phyloP scores from a whole-genome alignment of 1,140 invertebrate species.

The Planococcus citri region DNA sequence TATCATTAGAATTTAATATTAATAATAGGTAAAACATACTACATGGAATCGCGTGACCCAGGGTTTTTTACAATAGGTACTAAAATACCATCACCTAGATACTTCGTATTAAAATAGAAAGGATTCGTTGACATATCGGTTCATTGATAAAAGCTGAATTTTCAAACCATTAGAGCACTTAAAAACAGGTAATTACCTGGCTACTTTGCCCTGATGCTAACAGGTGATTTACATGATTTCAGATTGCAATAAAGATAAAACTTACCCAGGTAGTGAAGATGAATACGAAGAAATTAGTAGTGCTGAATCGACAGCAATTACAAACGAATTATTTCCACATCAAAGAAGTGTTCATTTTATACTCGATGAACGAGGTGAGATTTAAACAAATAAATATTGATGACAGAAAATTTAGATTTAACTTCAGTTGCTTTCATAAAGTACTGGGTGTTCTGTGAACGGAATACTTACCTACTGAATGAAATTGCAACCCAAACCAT shows the following conservation, averaged over 20 bases:
- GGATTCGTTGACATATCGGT: too few relatives aligned
- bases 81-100: too few relatives aligned
- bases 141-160: background rate
- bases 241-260: background rate
- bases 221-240: background rate
- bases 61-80: background rate
- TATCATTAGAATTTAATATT: background rate
- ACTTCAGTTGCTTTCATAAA: background rate
- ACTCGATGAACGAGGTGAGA: conserved; percentile 9
- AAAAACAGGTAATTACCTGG: background rate
- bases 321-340: background rate
- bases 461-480: too few relatives aligned
- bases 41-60: background rate
- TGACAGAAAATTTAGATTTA: background rate
- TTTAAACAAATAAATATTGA: too few relatives aligned
- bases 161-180: background rate
- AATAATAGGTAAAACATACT: background rate
- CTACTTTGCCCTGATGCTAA: too few relatives aligned
- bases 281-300: conserved; percentile 12
- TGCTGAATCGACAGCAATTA: background rate
- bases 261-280: background rate
- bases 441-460: background rate
- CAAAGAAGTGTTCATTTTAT: background rate
- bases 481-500: too few relatives aligned
- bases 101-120: background rate